These are phyloP conservation scores for Drosophila testacea DNA, from an alignment of 2,888 invertebrate genomes.

Conservation along the genomic window DNA sequence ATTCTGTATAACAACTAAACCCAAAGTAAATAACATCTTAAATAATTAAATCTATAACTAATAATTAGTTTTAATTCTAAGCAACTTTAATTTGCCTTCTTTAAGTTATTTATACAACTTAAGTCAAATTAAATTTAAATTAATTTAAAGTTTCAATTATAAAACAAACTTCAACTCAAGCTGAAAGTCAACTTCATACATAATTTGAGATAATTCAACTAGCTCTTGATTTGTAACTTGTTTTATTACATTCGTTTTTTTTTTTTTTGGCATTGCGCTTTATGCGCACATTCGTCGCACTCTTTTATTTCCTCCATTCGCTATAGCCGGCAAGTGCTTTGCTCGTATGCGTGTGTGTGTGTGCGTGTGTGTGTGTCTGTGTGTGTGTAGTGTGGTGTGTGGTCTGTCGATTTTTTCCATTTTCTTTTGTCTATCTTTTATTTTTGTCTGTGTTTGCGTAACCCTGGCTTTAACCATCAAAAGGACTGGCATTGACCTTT, in stretches of 20 bases:
- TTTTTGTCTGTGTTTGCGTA: slow-evolving; percentile 43
- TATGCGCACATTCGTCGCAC: slow-evolving; percentile 1
- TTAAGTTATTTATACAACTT: too few relatives aligned
- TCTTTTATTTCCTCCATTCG: neutral
- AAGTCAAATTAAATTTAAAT: too few relatives aligned
- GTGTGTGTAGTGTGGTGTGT: slow-evolving; percentile 7
- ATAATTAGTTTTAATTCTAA: too few relatives aligned
- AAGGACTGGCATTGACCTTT: slow-evolving; percentile 71
- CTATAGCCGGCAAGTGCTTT: slow-evolving; percentile 4
- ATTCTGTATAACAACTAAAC: neutral
- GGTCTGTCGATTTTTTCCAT: neutral
- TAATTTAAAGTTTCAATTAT: too few relatives aligned
- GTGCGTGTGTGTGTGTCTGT: slow-evolving; percentile 7
- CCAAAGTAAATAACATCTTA: neutral
- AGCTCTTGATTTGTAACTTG: slow-evolving; percentile 7
- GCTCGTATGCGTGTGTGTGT: neutral
- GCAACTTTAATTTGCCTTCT: too few relatives aligned
- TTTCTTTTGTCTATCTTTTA: slow-evolving; percentile 11
- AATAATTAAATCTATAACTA: too few relatives aligned
- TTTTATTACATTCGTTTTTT: slow-evolving; percentile 4
- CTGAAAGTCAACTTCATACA: neutral
- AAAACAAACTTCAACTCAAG: neutral
- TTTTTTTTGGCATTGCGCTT: neutral
- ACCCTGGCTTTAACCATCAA: slow-evolving; percentile 61
- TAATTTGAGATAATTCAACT: slow-evolving; percentile 6